These are phyloP conservation scores for Listronotus bonariensis DNA, from an alignment of 1,140 invertebrate species.

Conservation along the genomic window DNA sequence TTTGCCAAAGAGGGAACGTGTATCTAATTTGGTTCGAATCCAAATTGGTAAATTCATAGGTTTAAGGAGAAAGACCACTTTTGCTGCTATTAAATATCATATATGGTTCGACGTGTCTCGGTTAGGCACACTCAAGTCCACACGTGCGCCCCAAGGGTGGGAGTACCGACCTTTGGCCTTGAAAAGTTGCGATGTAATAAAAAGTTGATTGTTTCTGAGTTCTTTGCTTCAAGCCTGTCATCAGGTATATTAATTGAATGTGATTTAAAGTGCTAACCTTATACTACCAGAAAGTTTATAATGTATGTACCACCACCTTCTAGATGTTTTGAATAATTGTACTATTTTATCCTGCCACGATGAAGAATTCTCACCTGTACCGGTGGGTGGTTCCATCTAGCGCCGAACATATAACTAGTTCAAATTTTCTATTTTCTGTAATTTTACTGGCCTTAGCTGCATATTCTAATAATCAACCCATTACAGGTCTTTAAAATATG, in stretches of 20 bases:
- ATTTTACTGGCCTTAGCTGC: too few relatives aligned
- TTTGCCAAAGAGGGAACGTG: slow-evolving; percentile 48
- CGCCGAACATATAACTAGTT: too few relatives aligned
- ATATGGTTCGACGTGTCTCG: slow-evolving; percentile 49
- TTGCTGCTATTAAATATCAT: slow-evolving; percentile 49
- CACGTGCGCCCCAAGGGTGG: slow-evolving; percentile 9
- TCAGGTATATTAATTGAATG: background rate
- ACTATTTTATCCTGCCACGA: too few relatives aligned
- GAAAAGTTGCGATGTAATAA: background rate
- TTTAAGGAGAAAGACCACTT: slow-evolving; percentile 36
- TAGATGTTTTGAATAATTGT: too few relatives aligned
- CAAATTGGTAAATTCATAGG: slow-evolving; percentile 51
- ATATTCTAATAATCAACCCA: too few relatives aligned
- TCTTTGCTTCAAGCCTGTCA: background rate
- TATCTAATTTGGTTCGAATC: slow-evolving; percentile 53
- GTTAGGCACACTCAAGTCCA: slow-evolving; percentile 35
- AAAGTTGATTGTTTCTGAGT: background rate
- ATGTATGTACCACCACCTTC: too few relatives aligned
- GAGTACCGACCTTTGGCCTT: slow-evolving; percentile 13
- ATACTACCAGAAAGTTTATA: background rate
- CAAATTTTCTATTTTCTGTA: too few relatives aligned
- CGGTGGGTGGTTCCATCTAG: too few relatives aligned
- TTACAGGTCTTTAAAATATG: too few relatives aligned
- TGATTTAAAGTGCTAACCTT: background rate
- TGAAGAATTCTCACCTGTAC: too few relatives aligned